These are phyloP conservation scores for Melanotaenia nigrans DNA, from an alignment of 2,797 vertebrate genomes.

Conservation along the genomic window DNA sequence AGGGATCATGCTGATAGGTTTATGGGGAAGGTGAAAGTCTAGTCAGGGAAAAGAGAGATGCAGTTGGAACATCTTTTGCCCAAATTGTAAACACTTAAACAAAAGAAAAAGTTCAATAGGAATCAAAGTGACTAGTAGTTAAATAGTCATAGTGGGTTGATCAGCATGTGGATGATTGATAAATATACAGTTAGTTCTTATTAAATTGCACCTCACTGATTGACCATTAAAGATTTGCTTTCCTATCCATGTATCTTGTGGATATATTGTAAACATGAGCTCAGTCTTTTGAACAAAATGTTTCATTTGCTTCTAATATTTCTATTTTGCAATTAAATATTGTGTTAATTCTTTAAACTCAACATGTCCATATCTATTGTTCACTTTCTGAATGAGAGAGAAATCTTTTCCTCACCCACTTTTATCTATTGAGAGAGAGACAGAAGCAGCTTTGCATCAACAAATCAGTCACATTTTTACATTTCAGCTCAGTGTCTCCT, in stretches of 20 bases:
- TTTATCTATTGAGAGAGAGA: neutral
- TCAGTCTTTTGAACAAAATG: neutral
- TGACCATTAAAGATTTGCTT: no score
- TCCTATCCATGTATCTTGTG: neutral
- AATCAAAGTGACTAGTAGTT: neutral
- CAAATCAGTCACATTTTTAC: slow-evolving; percentile 53
- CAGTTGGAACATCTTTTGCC: neutral
- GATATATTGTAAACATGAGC: neutral
- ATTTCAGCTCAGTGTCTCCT: slow-evolving; percentile 42
- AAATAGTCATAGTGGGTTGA: neutral
- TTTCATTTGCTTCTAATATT: neutral
- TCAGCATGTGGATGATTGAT: neutral
- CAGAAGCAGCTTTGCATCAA: slow-evolving; percentile 33
- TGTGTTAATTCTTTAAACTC: slow-evolving; percentile 11
- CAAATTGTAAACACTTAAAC: neutral
- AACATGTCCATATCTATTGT: neutral
- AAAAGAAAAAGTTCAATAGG: neutral
- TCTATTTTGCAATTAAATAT: slow-evolving; percentile 12
- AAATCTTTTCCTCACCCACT: slow-evolving; percentile 20
- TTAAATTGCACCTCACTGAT: neutral
- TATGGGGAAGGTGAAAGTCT: slow-evolving; percentile 30
- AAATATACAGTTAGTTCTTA: neutral
- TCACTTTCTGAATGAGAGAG: slow-evolving; percentile 9
- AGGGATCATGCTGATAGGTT: slow-evolving; percentile 46
- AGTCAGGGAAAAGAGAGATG: slow-evolving; percentile 36